Conservation (phyloP, 2,888 invertebrate species). For the Lapara coniferarum region DNA sequence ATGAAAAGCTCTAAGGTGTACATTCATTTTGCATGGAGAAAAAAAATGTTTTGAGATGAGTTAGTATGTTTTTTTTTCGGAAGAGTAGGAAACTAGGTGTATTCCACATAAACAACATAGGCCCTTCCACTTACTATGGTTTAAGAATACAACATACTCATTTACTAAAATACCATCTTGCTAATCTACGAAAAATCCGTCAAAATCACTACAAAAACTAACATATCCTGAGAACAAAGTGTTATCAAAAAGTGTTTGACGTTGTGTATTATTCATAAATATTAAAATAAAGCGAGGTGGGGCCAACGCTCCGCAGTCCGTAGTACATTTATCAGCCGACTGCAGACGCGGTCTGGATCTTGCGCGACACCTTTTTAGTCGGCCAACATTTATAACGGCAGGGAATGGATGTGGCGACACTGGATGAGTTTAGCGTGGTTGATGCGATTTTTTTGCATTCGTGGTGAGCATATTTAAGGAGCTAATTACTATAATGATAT, state of each 20-base stretch:
- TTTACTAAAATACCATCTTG: not conserved
- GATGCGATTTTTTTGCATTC: conserved; percentile 8
- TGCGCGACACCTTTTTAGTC: conserved; percentile 76
- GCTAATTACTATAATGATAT: too few species aligned
- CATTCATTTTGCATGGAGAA: too few species aligned
- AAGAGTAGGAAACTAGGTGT: too few species aligned
- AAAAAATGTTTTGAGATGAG: too few species aligned
- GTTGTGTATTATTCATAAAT: conserved; percentile 46
- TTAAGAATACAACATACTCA: too few species aligned
- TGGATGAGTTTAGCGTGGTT: conserved; percentile 41
- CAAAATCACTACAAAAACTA: not conserved
- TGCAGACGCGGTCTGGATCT: conserved; percentile 66
- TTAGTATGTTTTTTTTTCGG: too few species aligned
- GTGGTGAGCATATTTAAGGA: too few species aligned
- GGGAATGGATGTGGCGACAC: conserved; percentile 38
- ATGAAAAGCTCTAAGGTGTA: too few species aligned
- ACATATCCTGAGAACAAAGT: not conserved
- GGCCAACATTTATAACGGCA: conserved; percentile 71
- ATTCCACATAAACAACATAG: too few species aligned
- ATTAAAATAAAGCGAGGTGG: conserved; percentile 66
- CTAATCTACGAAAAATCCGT: not conserved
- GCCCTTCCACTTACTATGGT: too few species aligned
- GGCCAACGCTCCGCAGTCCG: conserved; percentile 55
- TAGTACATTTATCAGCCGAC: conserved; percentile 73
- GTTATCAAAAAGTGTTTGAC: conserved; percentile 18